Evolutionary conservation across 2,888 invertebrate species (phyloP).

Genomic region (Drosophila leonis): DNA sequence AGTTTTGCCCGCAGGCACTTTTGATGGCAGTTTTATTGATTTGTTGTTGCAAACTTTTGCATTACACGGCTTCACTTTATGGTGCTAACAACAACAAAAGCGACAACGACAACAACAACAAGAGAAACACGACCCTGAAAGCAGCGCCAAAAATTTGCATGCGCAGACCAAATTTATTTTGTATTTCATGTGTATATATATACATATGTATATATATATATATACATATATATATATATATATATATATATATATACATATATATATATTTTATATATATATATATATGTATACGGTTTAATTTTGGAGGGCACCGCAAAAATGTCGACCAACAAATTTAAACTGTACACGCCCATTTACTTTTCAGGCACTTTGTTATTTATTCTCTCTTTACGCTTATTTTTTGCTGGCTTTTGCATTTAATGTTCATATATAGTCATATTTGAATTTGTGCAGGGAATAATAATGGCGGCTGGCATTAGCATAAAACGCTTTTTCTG

Average conservation of each 20-base stretch:
- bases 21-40: constrained; percentile 76
- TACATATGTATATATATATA: background rate
- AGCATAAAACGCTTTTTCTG: constrained; percentile 58
- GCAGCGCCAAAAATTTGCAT: constrained; percentile 72
- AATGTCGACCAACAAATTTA: constrained; percentile 67
- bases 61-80: constrained; percentile 65
- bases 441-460: constrained; percentile 42
- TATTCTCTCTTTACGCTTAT: constrained; percentile 20
- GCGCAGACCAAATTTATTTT: constrained; percentile 55
- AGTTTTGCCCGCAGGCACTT: constrained; percentile 57
- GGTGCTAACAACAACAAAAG: constrained; percentile 33
- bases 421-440: constrained; percentile 41
- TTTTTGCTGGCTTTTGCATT: constrained; percentile 35
- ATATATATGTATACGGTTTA: constrained; percentile 35
- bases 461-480: constrained; percentile 38
- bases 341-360: constrained; percentile 57
- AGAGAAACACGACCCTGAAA: constrained; percentile 59
- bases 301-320: constrained; percentile 59
- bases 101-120: constrained; percentile 16
- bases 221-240: background rate
- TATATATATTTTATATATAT: background rate
- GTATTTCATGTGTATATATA: constrained; percentile 24
- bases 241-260: constrained; percentile 15
- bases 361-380: constrained; percentile 55
- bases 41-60: constrained; percentile 68